A percentile compares a stretch with the other conserved stretches of the same genome.
Conservation (phyloP, 1,140 invertebrate genomes). For the Telenomus remus region DNA sequence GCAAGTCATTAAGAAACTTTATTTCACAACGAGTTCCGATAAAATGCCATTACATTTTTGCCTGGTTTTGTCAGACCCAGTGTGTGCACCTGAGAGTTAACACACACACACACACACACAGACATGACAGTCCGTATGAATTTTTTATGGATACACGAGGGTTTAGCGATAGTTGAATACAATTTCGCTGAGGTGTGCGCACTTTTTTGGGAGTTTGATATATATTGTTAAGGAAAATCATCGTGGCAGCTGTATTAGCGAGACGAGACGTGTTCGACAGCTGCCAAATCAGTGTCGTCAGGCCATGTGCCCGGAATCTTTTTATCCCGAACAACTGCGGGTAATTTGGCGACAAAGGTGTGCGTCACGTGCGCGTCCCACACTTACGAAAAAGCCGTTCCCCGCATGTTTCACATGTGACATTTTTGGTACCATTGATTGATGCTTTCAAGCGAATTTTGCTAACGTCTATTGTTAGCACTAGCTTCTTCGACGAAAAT, state of each 20-base stretch:
- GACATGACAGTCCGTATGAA: not conserved
- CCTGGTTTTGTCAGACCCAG: no score
- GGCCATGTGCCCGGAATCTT: conserved; percentile 18
- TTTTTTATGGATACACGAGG: no score
- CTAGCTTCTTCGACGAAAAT: no score
- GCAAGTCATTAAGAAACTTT: no score
- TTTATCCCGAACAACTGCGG: conserved; percentile 39
- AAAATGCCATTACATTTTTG: no score
- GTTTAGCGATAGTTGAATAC: no score
- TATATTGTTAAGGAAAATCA: conserved; percentile 37
- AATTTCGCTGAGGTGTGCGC: no score
- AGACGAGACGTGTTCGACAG: conserved; percentile 45
- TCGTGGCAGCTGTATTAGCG: conserved; percentile 40
- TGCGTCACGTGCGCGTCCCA: conserved; percentile 37
- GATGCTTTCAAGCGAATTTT: conserved; percentile 18
- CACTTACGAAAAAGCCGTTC: conserved; percentile 13
- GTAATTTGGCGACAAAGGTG: conserved; percentile 47
- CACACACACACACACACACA: not conserved
- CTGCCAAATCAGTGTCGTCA: conserved; percentile 52
- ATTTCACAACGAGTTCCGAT: no score
- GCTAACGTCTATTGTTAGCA: conserved; percentile 8
- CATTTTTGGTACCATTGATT: conserved; percentile 43
- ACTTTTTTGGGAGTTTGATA: conserved; percentile 18
- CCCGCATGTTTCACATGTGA: conserved; percentile 48
- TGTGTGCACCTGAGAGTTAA: no score